These are phyloP conservation scores for Mycogona germanica DNA, from an alignment of 2,888 invertebrate genomes.

Conservation along the genomic window DNA sequence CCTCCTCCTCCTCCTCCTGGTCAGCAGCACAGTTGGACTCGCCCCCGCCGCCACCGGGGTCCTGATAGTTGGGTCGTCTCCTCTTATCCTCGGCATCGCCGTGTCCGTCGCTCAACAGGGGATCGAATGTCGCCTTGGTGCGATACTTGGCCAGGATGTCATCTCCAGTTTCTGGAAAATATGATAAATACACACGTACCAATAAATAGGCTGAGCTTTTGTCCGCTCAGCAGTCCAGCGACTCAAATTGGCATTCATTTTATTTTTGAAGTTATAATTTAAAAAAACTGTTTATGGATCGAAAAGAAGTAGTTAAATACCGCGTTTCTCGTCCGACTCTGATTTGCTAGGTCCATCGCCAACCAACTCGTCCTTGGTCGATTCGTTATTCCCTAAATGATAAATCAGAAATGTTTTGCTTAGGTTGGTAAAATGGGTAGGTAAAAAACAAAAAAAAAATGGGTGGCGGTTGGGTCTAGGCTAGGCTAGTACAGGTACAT, in stretches of 20 bases:
- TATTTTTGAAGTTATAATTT: too few species aligned
- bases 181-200: neutral
- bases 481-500: too few species aligned
- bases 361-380: neutral
- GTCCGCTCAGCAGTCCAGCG: neutral
- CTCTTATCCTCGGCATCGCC: too few species aligned
- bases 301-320: too few species aligned
- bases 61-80: conserved; percentile 16
- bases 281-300: too few species aligned
- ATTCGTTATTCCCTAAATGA: neutral
- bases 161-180: conserved; percentile 43
- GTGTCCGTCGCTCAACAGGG: conserved; percentile 27
- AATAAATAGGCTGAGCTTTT: neutral
- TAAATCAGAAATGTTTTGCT: too few species aligned
- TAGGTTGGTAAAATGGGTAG: too few species aligned
- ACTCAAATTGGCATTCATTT: too few species aligned
- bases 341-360: neutral
- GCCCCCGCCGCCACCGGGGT: neutral
- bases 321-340: too few species aligned
- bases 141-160: conserved; percentile 93
- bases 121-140: conserved; percentile 25
- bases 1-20: conserved; percentile 41
- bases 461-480: too few species aligned
- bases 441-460: too few species aligned
- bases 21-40: conserved; percentile 36